Base-by-base conservation (phyloP, 2,888 invertebrate species). In the Linnaemya tessellans region DNA sequence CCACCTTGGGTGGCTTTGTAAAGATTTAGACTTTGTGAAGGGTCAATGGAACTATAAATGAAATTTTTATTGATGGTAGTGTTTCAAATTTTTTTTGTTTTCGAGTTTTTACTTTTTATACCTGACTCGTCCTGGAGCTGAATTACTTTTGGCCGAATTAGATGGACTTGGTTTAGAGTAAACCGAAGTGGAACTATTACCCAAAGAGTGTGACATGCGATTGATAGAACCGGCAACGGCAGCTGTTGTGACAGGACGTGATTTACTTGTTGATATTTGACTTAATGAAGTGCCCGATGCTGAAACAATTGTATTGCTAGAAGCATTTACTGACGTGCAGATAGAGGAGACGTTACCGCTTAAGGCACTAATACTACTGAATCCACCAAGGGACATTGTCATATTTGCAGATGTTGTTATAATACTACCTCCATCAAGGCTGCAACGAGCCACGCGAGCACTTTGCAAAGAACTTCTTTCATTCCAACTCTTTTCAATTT, bases 401-500 rank as follows among this genome's bases (percentile, higher is more conserved):
- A 67, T 79, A 43, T 78, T 81, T n/a, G 82, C 60, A 11, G 82
- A 79, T 43, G 87, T 74, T 46, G 84, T 78, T 35, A 79, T 75
- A 38, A 56, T 68, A 51, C 70, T 87, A 87, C 90, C 51, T 65
- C 58, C 67, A 46, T 77, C 88, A 65, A 79, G 71, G 64, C 80
- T 80, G 30, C 60, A 80, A 60, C 78, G 77, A 65, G 58, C 67
- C 64, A 46, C 81, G n/a, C 64, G 86, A 82, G 74, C 74, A 54
- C 56, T 81, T 75, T 73, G 78, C 51, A 85, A 71, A 18, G 88
- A 87, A 73, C 89, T 90, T 13, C 89, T 92, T 82, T 95, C 95
- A 75, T 97, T 94, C 82, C 92, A 91, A 35, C 97, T 96, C 92
- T 96, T 96, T 91, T 97, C 97, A 89, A 97, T 95, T 93, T 97